Conservation (phyloP, 2,113 vertebrate genomes). For the Rhizomys pruinosus region DNA sequence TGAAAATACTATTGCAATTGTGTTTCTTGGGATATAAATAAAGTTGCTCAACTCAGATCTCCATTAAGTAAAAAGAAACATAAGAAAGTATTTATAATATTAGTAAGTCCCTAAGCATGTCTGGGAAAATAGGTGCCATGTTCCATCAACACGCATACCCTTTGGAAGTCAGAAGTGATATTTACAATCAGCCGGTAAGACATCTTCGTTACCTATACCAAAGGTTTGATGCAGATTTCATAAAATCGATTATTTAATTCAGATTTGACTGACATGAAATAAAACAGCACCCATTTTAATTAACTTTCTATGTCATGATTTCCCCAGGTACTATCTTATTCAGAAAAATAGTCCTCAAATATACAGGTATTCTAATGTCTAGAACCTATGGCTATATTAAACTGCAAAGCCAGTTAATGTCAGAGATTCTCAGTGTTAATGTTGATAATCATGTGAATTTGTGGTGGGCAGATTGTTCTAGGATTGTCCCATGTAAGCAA, state of each 20-base stretch:
- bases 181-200: not conserved
- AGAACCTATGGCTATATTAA: not conserved
- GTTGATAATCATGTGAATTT: not conserved
- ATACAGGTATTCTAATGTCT: not conserved
- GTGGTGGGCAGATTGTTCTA: too few species aligned
- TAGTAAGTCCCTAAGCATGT: not conserved
- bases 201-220: not conserved
- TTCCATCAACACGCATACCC: not conserved
- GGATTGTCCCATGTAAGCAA: too few species aligned
- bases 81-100: not conserved
- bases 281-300: too few species aligned
- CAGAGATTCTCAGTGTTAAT: not conserved
- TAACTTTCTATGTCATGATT: not conserved
- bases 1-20: constrained; percentile 7
- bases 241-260: constrained; percentile 11
- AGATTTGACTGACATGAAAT: too few species aligned
- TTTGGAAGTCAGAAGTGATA: constrained; percentile 9
- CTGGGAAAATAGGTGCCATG: not conserved
- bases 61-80: constrained; percentile 6
- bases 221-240: not conserved
- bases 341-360: not conserved
- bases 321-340: not conserved
- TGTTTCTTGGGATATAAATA: not conserved
- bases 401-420: not conserved
- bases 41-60: constrained; percentile 15